phyloP scores from a whole-genome alignment of 2,113 vertebrate genomes.

The Crotophaga sulcirostris region DNA sequence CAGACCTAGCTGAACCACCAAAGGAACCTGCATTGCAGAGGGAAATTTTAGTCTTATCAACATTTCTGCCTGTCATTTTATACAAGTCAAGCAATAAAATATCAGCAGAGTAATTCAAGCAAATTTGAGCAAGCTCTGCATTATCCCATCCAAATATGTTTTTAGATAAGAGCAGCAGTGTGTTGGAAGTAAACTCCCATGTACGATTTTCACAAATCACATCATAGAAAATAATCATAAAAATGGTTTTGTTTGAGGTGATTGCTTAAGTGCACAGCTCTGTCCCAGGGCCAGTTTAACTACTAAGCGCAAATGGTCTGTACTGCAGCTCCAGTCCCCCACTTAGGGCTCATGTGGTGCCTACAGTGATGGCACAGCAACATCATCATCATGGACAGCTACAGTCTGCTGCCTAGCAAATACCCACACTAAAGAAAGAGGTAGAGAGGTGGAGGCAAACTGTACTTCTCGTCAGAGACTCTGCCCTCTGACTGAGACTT shows the following conservation, averaged over 20 bases:
- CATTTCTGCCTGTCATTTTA: conserved; percentile 67
- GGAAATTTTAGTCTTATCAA: conserved; percentile 65
- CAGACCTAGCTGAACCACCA: conserved; percentile 24
- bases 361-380: neutral
- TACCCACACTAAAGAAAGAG: neutral
- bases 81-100: conserved; percentile 53
- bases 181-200: conserved; percentile 55
- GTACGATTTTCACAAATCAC: conserved; percentile 59
- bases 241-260: conserved; percentile 42
- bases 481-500: rapidly evolving
- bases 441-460: neutral
- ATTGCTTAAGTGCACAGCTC: conserved; percentile 42
- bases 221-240: conserved; percentile 52
- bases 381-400: neutral
- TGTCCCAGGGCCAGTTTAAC: neutral
- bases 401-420: neutral
- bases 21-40: conserved; percentile 54
- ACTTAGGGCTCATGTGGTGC: neutral
- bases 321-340: neutral
- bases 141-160: conserved; percentile 63
- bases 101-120: conserved; percentile 54
- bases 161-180: conserved; percentile 52
- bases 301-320: neutral
- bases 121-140: conserved; percentile 67
- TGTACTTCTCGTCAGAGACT: neutral